A percentile compares a stretch with the other conserved stretches of the same genome.
Conservation (phyloP, 2,113 vertebrate species). For the Silurus asotus region DNA sequence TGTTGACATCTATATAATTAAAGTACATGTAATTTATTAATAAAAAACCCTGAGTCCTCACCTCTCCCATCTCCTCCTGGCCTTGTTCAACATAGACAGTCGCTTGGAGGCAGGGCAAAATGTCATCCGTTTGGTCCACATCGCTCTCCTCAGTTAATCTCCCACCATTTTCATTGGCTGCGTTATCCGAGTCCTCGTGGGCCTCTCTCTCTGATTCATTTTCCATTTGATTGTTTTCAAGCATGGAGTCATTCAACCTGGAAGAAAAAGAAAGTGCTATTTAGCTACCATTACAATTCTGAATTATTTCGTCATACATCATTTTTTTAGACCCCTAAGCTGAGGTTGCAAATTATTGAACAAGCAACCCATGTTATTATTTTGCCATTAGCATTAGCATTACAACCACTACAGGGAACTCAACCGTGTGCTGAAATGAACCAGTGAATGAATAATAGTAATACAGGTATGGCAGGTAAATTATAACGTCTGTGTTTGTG, state of each 20-base stretch:
- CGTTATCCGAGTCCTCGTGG: slow-evolving; percentile 80
- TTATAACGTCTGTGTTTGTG: too few species aligned
- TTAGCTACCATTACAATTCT: background rate
- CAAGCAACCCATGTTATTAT: background rate
- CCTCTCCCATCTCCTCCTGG: slow-evolving; percentile 90
- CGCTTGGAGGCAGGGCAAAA: slow-evolving; percentile 68
- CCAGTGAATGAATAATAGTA: background rate
- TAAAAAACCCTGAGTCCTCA: slow-evolving; percentile 63
- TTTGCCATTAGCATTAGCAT: background rate
- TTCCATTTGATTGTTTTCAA: slow-evolving; percentile 83
- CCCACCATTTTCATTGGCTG: slow-evolving; percentile 77
- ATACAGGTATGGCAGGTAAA: background rate
- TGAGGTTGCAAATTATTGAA: background rate
- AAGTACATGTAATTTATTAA: background rate
- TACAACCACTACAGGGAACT: background rate
- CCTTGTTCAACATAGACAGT: slow-evolving; percentile 87
- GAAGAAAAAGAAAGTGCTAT: slow-evolving; percentile 12
- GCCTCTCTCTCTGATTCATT: slow-evolving; percentile 87
- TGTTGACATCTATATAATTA: background rate
- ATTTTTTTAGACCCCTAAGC: background rate
- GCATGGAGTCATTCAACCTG: slow-evolving; percentile 81
- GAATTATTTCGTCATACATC: background rate
- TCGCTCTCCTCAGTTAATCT: slow-evolving; percentile 83
- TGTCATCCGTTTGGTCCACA: slow-evolving; percentile 84
- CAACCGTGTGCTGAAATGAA: background rate